Conservation (phyloP, 2,888 invertebrate genomes). For the Tenodera sinensis region DNA sequence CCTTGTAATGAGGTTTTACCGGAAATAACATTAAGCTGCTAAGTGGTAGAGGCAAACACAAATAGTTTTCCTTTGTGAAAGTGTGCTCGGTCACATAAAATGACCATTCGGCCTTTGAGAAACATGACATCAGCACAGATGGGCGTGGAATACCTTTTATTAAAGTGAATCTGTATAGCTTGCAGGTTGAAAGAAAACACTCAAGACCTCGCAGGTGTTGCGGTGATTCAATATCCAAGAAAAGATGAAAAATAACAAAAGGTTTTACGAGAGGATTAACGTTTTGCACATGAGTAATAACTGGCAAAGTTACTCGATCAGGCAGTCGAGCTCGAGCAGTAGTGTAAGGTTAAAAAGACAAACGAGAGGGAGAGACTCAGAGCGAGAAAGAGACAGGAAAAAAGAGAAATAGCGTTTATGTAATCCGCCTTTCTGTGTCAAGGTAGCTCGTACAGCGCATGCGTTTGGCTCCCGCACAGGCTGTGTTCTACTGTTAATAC, state of each 20-base stretch:
- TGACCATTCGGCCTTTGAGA: too few relatives aligned
- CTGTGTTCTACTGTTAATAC: not conserved
- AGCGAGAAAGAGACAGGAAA: not conserved
- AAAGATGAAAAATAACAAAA: not conserved
- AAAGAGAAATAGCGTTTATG: slow-evolving; percentile 19
- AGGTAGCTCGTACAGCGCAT: slow-evolving; percentile 18
- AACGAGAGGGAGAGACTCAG: not conserved
- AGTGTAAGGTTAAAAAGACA: slow-evolving; percentile 6
- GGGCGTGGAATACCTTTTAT: not conserved
- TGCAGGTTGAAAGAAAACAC: not conserved
- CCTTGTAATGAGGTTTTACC: not conserved
- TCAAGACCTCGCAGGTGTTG: not conserved
- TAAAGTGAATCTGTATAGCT: not conserved
- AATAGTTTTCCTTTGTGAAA: not conserved
- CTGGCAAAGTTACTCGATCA: not conserved
- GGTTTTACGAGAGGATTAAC: not conserved
- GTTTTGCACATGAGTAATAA: slow-evolving; percentile 4
- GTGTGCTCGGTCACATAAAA: not conserved
- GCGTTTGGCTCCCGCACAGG: not conserved
- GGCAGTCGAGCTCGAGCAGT: not conserved
- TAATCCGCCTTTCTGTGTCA: slow-evolving; percentile 24
- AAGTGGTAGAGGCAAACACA: not conserved
- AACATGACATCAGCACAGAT: not conserved
- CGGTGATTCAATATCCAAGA: not conserved
- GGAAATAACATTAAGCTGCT: not conserved